Percentiles rank a stretch among this genome's conserved stretches.
Conservation (phyloP, 2,113 vertebrate species). For the Xyliphius kryptos region DNA sequence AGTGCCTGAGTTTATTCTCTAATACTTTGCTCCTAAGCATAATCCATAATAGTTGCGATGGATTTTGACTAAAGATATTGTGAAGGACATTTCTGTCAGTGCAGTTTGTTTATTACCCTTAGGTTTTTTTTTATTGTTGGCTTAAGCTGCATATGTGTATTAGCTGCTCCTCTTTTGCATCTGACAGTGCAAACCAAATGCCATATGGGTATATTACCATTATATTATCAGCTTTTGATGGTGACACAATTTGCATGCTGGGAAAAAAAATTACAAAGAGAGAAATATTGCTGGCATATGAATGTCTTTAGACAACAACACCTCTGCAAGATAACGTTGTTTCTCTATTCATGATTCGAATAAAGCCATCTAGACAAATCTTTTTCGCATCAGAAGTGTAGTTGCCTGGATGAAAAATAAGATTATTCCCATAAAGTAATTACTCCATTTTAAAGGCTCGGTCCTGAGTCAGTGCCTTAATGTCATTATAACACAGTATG, state of each 20-base stretch:
- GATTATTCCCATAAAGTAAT: not conserved
- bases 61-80: too few species aligned
- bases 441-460: not conserved
- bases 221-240: constrained; percentile 6
- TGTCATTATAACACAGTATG: not conserved
- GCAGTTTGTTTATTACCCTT: too few species aligned
- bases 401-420: not conserved
- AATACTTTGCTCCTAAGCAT: too few species aligned
- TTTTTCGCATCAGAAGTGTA: not conserved
- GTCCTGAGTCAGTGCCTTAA: not conserved
- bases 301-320: constrained; percentile 8
- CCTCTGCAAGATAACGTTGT: not conserved
- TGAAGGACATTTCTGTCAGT: too few species aligned
- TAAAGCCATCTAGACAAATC: not conserved
- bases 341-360: constrained; percentile 8
- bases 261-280: not conserved
- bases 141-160: too few species aligned
- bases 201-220: not conserved
- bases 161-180: too few species aligned
- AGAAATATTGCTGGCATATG: not conserved
- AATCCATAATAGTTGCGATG: too few species aligned
- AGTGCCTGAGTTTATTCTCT: too few species aligned
- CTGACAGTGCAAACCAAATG: constrained; percentile 3
- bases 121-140: too few species aligned
- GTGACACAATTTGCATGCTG: constrained; percentile 9